Base-by-base conservation (phyloP, 1,140 invertebrate species). In the Megalopta genalis region DNA sequence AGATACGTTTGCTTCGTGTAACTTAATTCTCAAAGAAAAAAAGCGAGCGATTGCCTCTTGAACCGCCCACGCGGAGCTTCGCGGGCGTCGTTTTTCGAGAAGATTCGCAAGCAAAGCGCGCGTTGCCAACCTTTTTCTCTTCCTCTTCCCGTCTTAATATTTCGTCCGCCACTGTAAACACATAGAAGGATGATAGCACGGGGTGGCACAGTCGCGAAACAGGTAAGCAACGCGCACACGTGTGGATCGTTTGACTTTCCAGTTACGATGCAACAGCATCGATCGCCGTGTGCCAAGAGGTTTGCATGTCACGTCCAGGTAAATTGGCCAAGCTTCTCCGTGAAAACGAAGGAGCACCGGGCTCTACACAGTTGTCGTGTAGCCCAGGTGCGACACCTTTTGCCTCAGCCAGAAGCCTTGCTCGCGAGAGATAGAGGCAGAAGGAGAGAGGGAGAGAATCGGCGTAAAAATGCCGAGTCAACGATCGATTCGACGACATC, bases 291-390 rank as follows among this genome's bases (percentile, higher is more conserved):
- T 79, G 80, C 80, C 69, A 76, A 82, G 80, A 80, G 80, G 77
- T 80, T 80, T 69, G 80, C 80, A 69, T 82, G 77, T 82, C 80
- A 82, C 64, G 80, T 70, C 78, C 77, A 82, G 80, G 80, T 82
- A 60, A 57, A 67, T 78, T 39, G 80, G 68, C 65, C 65, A 81
- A 77, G 52, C 75, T 81, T 78, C 75, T 76, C 42, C 67, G 68
- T 75, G 52, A 82, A 82, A 69, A 68, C 63, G 69, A 57, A 69
- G 57, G 64, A 80, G 65, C 39, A 72, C 54, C 37, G 67, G 42
- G 49, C 16, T 14, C 77, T 21, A 73, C 73, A 67, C 52, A 71
- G 75, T 81, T 81, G 74, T 81, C 75, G 75, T 49, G 64, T 76
- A 62, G 42, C 68, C 10, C 60, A 81, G 66, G 54, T 78, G 67